These are phyloP conservation scores for Bellardia pandia DNA, from an alignment of 2,888 invertebrate species.

Conservation along the genomic window DNA sequence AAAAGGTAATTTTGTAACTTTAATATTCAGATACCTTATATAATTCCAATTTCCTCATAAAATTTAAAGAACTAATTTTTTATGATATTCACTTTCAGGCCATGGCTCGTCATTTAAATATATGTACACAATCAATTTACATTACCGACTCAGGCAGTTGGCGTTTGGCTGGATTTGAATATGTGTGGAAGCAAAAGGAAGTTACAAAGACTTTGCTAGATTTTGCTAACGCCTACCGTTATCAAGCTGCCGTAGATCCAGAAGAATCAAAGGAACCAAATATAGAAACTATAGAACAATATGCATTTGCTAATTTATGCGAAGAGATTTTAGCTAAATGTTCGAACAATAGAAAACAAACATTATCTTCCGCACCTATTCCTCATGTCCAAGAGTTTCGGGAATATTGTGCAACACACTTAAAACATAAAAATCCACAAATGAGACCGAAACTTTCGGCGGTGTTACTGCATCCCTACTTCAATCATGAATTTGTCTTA, in stretches of 20 bases:
- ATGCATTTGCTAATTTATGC: conserved; percentile 90
- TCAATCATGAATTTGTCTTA: conserved; percentile 93
- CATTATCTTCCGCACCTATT: conserved; percentile 85
- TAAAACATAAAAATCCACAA: conserved; percentile 88
- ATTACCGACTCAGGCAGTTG: conserved; percentile 93
- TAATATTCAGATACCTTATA: no score
- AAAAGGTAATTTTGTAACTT: conserved; percentile 85
- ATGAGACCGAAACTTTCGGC: conserved; percentile 88
- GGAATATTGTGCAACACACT: conserved; percentile 88
- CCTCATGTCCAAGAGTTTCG: conserved; percentile 89
- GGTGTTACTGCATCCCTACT: conserved; percentile 90
- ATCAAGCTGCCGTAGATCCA: conserved; percentile 89
- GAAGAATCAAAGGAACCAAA: conserved; percentile 82
- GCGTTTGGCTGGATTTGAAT: conserved; percentile 95
- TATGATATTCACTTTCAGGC: conserved; percentile 85
- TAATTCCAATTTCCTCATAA: no score
- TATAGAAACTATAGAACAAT: conserved; percentile 88
- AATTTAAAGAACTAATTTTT: no score
- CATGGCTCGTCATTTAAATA: conserved; percentile 92
- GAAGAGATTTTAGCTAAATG: conserved; percentile 87
- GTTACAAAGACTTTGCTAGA: conserved; percentile 88
- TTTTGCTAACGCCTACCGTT: conserved; percentile 88
- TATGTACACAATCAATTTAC: conserved; percentile 91
- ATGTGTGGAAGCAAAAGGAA: conserved; percentile 89
- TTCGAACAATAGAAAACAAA: conserved; percentile 63